Evolutionary conservation across 2,888 invertebrate species (phyloP), one percentile per base, ranked within the genome.

Genomic region (Melanargia galathea): DNA sequence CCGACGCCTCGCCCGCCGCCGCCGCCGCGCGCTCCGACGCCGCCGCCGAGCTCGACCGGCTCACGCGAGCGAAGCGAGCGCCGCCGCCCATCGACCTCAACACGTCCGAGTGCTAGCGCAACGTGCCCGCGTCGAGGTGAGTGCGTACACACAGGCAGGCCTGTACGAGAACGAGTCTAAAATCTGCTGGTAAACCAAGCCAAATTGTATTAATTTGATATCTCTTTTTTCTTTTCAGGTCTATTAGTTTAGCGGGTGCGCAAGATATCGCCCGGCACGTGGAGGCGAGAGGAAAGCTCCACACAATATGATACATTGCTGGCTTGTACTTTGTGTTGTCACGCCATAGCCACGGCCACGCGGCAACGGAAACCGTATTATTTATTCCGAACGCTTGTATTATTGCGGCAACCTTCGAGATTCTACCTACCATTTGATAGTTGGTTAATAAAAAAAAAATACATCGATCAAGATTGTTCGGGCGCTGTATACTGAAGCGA

Each of bases 1-100:
- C 77, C 40, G 75, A 86, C 73, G 70, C 79, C 64, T 71, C 82
- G 77, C 80, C 83, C 2, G 84, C 92, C 65, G 96, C 84, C 5
- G 84, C 92, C 66, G 96, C 96, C 22, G 95, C 96, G 88, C 93
- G 97, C 67, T 95, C 96, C 18, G 97, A 98, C 87, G 98, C 97
- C 38, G 97, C 97, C 26, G 98, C 98, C 10, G 98, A 98, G 88
- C 92, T 98, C 45, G 98, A 98, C 90, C 94, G 97, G 71, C 93
- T 98, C 80, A 95, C 97, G 69, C 93, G 96, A 74, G 94, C 93
- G 73, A 95, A 95, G 83, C 77, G 89, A 24, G 95, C 96, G 95
- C 97, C 49, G 96, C 84, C 86, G 64, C 88, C 92, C 10, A 78
- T 93, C 54, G 93, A 94, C 83, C 92, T 93, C 73, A 93, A 93